Evolutionary conservation across 2,113 vertebrate species (phyloP).

Genomic region (Ailuropoda melanoleuca): DNA sequence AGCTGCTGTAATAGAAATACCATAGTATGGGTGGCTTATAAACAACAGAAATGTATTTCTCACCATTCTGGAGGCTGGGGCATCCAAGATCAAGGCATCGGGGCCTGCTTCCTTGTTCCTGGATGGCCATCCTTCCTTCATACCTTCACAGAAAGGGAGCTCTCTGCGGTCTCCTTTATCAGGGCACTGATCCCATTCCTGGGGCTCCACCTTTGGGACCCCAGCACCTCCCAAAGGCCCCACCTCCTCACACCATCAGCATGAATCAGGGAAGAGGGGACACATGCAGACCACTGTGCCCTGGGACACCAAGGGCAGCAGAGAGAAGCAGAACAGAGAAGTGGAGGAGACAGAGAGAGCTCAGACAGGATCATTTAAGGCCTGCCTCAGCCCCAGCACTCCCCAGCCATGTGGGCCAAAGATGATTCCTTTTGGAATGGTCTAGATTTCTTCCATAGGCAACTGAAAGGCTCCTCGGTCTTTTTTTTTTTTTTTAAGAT

Average conservation of each 20-base stretch:
- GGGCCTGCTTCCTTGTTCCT: rapidly evolving
- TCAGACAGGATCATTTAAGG: neutral
- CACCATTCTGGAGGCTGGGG: neutral
- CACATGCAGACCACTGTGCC: neutral
- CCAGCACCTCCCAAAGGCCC: neutral
- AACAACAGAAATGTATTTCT: neutral
- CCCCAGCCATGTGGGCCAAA: too few relatives aligned
- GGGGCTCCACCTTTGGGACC: neutral
- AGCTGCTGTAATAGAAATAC: neutral
- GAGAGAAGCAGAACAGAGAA: neutral
- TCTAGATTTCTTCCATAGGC: neutral
- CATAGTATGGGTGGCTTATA: neutral
- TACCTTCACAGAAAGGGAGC: neutral
- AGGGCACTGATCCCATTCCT: neutral
- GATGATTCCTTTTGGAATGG: neutral
- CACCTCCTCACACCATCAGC: neutral
- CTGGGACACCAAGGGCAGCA: neutral
- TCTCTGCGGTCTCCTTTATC: neutral
- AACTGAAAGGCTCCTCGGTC: neutral
- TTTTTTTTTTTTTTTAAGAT: neutral
- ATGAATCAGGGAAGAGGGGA: neutral
- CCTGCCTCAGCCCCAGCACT: neutral
- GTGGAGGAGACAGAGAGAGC: neutral
- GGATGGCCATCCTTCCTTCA: neutral
- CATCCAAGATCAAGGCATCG: neutral